Conservation (phyloP, 2,797 vertebrate species). For the Macrochelys suwanniensis region DNA sequence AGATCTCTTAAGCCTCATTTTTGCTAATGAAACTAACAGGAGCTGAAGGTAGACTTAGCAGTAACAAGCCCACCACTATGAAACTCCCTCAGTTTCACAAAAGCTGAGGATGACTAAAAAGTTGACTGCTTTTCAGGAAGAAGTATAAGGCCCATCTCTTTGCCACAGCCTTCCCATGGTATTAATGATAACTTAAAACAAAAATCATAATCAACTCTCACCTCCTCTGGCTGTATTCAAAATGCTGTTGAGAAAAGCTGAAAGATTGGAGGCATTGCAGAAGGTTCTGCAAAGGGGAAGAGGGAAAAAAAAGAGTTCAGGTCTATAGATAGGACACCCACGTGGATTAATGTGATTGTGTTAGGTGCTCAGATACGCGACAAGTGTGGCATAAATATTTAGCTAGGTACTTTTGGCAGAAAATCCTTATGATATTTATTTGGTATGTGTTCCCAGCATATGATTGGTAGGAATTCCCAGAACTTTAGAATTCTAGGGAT, state of each 20-base stretch:
- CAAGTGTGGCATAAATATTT: background rate
- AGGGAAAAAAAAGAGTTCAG: background rate
- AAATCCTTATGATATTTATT: background rate
- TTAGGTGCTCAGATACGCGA: background rate
- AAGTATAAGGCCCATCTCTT: background rate
- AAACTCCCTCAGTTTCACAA: background rate
- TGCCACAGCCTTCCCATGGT: background rate
- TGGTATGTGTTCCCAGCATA: background rate
- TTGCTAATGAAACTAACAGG: background rate
- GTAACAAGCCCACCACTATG: background rate
- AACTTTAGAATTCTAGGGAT: background rate
- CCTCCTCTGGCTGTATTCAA: background rate
- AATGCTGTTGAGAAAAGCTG: background rate
- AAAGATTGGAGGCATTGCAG: background rate
- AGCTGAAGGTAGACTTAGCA: background rate
- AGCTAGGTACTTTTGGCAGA: background rate
- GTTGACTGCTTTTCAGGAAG: background rate
- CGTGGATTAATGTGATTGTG: background rate
- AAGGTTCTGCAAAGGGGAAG: background rate
- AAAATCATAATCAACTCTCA: background rate
- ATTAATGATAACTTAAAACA: background rate
- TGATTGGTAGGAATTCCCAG: background rate
- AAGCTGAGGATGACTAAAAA: background rate
- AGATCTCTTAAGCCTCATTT: accelerated
- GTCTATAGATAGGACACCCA: background rate